These are phyloP conservation scores for Nothura maculosa DNA, from an alignment of 2,797 vertebrate genomes.

Conservation along the genomic window DNA sequence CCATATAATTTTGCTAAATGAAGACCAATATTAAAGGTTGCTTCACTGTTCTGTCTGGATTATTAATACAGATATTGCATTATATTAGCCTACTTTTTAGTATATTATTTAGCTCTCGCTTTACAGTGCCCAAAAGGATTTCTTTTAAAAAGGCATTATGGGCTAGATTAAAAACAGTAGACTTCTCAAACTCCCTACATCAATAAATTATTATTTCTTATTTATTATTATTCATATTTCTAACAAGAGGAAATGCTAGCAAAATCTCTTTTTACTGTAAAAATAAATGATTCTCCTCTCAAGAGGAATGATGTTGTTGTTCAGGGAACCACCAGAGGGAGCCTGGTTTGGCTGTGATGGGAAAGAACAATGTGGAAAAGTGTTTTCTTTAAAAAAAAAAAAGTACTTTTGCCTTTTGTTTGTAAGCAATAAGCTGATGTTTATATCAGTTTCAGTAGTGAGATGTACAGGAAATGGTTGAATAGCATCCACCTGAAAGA, in stretches of 20 bases:
- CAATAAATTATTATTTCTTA: not conserved
- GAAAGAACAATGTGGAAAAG: rapidly evolving
- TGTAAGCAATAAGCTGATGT: not conserved
- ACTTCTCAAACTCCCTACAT: not conserved
- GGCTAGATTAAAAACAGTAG: not conserved
- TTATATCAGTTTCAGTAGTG: not conserved
- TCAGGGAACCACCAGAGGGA: slow-evolving; percentile 8
- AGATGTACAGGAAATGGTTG: not conserved
- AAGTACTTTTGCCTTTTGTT: rapidly evolving
- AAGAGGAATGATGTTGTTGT: rapidly evolving
- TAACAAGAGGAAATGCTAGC: not conserved
- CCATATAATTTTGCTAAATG: not conserved
- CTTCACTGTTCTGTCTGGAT: not conserved
- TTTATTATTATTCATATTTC: too few species aligned
- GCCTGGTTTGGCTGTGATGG: not conserved
- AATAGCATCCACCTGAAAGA: not conserved
- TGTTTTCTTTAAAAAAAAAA: not conserved
- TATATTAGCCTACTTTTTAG: not conserved
- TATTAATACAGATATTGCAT: not conserved
- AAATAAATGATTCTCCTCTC: too few species aligned
- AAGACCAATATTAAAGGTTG: not conserved
- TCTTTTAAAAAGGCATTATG: not conserved
- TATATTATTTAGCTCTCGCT: not conserved
- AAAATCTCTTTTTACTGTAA: rapidly evolving
- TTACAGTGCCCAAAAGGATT: not conserved